Percentiles rank a stretch among this genome's conserved stretches.
Evolutionary conservation across 2,113 vertebrate genomes (phyloP).

Genomic region (Paradoxurus hermaphroditus): DNA sequence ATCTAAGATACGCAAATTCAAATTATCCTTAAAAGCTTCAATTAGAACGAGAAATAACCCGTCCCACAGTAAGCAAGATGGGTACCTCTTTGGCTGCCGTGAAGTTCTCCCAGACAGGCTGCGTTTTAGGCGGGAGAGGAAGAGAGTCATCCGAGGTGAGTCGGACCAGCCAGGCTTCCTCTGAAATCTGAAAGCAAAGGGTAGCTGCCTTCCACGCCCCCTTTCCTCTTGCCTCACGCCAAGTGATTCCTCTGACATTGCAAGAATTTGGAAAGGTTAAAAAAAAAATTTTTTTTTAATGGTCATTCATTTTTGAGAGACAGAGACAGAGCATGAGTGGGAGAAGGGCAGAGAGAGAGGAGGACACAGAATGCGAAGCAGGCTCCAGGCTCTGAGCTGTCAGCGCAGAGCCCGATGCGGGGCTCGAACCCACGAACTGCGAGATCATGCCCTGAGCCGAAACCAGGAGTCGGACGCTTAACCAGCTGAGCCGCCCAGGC

Average conservation of each 20-base stretch:
- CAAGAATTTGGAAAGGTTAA: background rate
- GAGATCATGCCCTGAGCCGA: background rate
- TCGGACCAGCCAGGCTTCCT: background rate
- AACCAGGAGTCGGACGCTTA: background rate
- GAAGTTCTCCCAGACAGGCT: background rate
- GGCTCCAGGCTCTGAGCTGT: no score
- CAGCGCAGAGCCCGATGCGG: no score
- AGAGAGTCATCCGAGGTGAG: background rate
- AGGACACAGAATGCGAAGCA: no score
- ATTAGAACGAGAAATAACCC: background rate
- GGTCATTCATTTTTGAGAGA: no score
- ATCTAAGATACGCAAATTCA: background rate
- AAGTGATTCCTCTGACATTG: background rate
- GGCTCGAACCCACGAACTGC: no score
- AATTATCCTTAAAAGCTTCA: background rate
- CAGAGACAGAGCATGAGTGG: no score
- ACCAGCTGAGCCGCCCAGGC: background rate
- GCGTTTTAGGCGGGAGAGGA: background rate
- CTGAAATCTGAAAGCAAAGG: background rate
- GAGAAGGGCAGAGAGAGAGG: no score
- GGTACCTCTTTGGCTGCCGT: background rate
- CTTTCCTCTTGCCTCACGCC: background rate
- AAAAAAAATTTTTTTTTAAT: background rate
- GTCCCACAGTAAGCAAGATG: background rate
- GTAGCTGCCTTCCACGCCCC: background rate